Conservation (phyloP, 1,140 invertebrate genomes). For the Telenomus remus region DNA sequence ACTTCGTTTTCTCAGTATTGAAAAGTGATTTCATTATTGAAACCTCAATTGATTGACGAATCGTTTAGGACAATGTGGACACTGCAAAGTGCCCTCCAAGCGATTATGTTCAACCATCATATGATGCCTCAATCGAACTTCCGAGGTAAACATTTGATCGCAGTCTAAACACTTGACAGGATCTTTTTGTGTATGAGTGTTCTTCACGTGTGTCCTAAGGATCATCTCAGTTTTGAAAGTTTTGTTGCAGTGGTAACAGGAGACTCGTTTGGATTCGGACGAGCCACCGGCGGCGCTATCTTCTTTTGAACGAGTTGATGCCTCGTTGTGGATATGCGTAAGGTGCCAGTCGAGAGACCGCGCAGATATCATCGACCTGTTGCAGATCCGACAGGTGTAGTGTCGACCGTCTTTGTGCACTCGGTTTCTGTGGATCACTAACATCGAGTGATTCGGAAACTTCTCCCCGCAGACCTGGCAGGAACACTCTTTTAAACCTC, state of each 20-base stretch:
- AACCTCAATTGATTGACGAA: constrained; percentile 72
- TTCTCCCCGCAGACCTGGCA: constrained; percentile 73
- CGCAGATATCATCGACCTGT: constrained; percentile 72
- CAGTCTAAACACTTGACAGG: constrained; percentile 73
- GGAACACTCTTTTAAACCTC: constrained; percentile 71
- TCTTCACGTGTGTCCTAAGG: constrained; percentile 71
- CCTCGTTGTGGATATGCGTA: constrained; percentile 71
- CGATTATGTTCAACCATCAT: constrained; percentile 72
- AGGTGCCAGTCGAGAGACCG: constrained; percentile 73
- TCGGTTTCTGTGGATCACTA: constrained; percentile 72
- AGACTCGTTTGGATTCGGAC: constrained; percentile 65
- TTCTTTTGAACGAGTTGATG: constrained; percentile 56
- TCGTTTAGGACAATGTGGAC: constrained; percentile 72
- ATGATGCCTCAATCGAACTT: constrained; percentile 71
- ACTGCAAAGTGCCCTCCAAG: constrained; percentile 70
- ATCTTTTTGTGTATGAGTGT: constrained; percentile 72
- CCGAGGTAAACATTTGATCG: constrained; percentile 68
- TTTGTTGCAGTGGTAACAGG: constrained; percentile 71
- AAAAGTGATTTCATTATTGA: too few species aligned
- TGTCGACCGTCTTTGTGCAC: constrained; percentile 71
- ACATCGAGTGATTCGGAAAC: constrained; percentile 73
- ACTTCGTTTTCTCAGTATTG: too few species aligned
- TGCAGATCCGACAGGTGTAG: constrained; percentile 73
- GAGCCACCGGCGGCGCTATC: constrained; percentile 47
- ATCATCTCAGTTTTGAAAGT: constrained; percentile 75